Base-by-base conservation (phyloP, 2,113 vertebrate species). In the Syrmaticus mikado region DNA sequence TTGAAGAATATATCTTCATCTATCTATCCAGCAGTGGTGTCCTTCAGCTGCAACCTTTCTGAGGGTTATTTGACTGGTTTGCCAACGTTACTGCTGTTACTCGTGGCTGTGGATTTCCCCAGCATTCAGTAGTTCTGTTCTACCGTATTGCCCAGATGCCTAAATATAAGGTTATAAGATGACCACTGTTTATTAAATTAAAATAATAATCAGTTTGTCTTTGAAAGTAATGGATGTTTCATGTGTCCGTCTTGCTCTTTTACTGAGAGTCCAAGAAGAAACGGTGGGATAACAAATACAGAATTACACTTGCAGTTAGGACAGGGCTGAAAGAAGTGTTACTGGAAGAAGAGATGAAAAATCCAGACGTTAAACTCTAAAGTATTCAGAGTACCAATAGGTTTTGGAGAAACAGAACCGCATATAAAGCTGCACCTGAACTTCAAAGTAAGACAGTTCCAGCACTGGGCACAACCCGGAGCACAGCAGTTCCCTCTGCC, bases 41-140 rank as follows among this genome's bases (percentile, higher is more conserved):
- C 96, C 95, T 97, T 97, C 91, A 93, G 74, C 38, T 61, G 83
- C 88, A 96, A 94, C 94, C 94, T 96, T 94, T 92, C 75, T 2
- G 8, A 76, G 86, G 65, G 27, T 41, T 89, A 55, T 83, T 48
- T 95, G 97, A 92, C 71, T 61, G 87, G 45, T 38, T 17, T 17
- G 82, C 96, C 95, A 95, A 15, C 3, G 1, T 34, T 15, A 70
- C 62, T 83, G 41, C 90, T 94, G 86, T 71, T 94, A 87, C 96
- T 89, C 83, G 67, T 2, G 41, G 40, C 75, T 75, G 19, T 41
- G 40, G 64, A 89, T 96, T 81, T 93, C 82, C 92, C 90, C 67
- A 83, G 28, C 84, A 92, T 55, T 96, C 85, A 95, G 96, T 94
- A 95, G 92, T 90, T 92, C 90, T 62, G 8, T 62, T 53, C 92